Evolutionary conservation across 2,113 vertebrate genomes (phyloP).

Genomic region (Fulmarus glacialis): DNA sequence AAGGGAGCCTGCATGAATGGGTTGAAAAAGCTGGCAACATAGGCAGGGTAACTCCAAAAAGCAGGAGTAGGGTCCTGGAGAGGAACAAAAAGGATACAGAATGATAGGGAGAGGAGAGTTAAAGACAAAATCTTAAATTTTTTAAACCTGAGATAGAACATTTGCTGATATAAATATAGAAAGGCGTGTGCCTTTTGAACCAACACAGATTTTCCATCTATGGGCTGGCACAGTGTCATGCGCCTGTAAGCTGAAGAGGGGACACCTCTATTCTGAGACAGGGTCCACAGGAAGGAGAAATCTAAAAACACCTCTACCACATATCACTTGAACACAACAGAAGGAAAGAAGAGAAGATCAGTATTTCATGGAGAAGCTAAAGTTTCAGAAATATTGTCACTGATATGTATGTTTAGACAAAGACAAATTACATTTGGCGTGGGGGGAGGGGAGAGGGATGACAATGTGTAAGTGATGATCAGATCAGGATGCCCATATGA

Average conservation of each 20-base stretch:
- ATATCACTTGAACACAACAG: neutral
- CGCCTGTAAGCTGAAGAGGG: neutral
- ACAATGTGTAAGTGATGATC: neutral
- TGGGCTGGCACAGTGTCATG: neutral
- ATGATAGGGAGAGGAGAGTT: neutral
- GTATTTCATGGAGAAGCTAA: neutral
- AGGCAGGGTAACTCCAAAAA: neutral
- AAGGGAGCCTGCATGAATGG: fast-evolving
- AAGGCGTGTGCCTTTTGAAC: neutral
- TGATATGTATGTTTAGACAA: neutral
- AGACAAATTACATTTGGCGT: neutral
- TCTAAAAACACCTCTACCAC: neutral
- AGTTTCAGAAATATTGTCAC: neutral
- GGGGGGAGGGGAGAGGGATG: neutral
- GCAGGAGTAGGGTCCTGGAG: neutral
- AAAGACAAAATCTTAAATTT: neutral
- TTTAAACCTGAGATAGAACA: neutral
- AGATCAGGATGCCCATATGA: neutral
- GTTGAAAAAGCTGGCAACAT: neutral
- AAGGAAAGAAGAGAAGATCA: neutral
- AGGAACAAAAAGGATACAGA: neutral
- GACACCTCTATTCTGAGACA: neutral
- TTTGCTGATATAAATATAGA: neutral
- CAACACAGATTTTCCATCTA: neutral
- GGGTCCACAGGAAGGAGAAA: neutral